Conservation (phyloP, 2,113 vertebrate genomes). For the Ursus arctos region DNA sequence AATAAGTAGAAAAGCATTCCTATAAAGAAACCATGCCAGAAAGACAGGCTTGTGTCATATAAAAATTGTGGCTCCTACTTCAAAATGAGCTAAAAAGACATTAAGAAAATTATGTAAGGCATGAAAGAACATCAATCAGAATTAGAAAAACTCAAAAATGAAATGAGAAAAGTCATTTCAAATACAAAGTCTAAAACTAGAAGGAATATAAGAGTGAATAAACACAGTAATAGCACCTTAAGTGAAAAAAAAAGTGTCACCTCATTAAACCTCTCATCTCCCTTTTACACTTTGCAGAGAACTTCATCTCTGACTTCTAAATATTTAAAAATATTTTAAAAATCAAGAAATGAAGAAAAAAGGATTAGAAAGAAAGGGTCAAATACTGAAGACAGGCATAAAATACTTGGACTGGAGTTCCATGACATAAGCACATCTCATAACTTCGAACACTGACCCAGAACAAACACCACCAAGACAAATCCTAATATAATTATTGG, state of each 20-base stretch:
- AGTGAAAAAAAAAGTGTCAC: neutral
- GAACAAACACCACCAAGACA: neutral
- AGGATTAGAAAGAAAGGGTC: neutral
- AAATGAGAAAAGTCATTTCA: slow-evolving; percentile 28
- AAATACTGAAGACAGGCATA: neutral
- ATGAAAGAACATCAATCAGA: neutral
- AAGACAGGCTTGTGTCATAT: neutral
- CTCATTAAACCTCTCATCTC: no score
- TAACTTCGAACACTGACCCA: neutral
- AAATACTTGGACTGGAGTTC: neutral
- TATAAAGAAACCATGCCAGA: neutral
- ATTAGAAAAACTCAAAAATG: slow-evolving; percentile 11
- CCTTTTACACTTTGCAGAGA: no score
- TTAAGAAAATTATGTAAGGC: neutral
- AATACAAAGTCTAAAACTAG: neutral
- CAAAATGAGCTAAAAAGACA: slow-evolving; percentile 25
- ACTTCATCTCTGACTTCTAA: no score
- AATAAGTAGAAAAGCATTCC: neutral
- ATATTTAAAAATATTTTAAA: neutral
- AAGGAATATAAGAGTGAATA: slow-evolving; percentile 2
- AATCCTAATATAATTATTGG: neutral
- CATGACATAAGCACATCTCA: neutral
- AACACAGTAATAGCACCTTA: neutral
- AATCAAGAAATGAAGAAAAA: neutral
- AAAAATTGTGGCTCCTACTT: neutral